Evolutionary conservation across 2,113 vertebrate species (phyloP).

Genomic region (Cinclus cinclus): DNA sequence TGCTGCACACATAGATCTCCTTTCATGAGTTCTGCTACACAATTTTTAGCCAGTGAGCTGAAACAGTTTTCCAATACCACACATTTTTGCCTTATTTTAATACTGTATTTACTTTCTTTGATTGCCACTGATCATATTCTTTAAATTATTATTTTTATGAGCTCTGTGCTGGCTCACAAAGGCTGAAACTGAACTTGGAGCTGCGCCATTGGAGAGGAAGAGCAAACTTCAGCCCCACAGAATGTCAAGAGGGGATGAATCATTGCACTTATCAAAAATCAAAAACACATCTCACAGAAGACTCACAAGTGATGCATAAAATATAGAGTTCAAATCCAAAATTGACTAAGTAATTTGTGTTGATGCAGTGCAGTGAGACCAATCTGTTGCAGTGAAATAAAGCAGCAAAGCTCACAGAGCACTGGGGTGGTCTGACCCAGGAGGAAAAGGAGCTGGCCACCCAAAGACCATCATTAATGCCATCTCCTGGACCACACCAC

Average conservation of each 20-base stretch:
- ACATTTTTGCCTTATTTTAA: background rate
- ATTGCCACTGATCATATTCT: background rate
- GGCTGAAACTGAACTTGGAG: background rate
- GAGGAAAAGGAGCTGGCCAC: slow-evolving; percentile 8
- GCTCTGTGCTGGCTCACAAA: background rate
- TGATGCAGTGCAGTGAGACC: background rate
- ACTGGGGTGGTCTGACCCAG: background rate
- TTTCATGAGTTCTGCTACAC: background rate
- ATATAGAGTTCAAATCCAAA: background rate
- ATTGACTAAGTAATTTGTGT: background rate
- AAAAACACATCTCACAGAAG: background rate
- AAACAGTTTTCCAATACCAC: background rate
- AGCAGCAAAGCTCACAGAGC: background rate
- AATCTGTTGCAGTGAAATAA: background rate
- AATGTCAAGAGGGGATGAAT: background rate
- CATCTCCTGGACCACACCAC: background rate
- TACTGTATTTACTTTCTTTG: background rate
- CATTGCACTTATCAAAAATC: background rate
- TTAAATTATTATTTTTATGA: background rate
- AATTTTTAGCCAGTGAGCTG: background rate
- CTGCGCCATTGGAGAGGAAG: background rate
- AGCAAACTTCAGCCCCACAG: background rate
- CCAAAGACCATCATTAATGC: slow-evolving; percentile 11
- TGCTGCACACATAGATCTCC: background rate
- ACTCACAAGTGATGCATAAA: background rate